Conservation (phyloP, 2,113 vertebrate species). For the Paradisaea rubra region DNA sequence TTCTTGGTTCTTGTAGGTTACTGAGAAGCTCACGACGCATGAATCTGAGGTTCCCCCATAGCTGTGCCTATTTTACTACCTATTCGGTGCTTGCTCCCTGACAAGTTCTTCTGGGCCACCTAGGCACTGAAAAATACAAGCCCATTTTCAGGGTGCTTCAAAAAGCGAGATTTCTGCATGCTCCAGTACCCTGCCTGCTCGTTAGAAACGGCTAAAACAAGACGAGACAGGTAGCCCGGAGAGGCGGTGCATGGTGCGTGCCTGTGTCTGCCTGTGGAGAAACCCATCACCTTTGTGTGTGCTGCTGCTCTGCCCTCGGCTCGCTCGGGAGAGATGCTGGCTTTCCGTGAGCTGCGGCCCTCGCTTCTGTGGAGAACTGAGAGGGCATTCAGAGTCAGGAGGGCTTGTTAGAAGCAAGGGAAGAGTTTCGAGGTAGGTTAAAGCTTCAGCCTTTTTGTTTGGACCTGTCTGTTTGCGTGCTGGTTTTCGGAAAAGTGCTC, state of each 20-base stretch:
- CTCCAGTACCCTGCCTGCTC: constrained; percentile 15
- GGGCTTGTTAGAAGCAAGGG: background rate
- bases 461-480: background rate
- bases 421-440: background rate
- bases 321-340: background rate
- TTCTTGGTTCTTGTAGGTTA: background rate
- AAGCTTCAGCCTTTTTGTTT: background rate
- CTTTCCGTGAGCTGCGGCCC: background rate
- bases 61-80: background rate
- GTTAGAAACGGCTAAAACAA: background rate
- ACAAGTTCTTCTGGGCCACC: background rate
- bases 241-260: background rate
- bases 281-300: background rate
- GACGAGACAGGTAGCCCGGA: constrained; percentile 6
- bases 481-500: constrained; percentile 2
- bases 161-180: background rate
- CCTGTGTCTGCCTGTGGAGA: constrained; percentile 8
- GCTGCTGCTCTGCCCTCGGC: background rate
- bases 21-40: background rate
- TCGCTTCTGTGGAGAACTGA: background rate
- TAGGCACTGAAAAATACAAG: background rate
- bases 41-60: background rate
- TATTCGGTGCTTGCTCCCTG: background rate
- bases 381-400: background rate
- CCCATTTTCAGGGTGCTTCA: background rate